These are phyloP conservation scores for Scaptomyza montana DNA, from an alignment of 1,140 invertebrate species.

Conservation along the genomic window DNA sequence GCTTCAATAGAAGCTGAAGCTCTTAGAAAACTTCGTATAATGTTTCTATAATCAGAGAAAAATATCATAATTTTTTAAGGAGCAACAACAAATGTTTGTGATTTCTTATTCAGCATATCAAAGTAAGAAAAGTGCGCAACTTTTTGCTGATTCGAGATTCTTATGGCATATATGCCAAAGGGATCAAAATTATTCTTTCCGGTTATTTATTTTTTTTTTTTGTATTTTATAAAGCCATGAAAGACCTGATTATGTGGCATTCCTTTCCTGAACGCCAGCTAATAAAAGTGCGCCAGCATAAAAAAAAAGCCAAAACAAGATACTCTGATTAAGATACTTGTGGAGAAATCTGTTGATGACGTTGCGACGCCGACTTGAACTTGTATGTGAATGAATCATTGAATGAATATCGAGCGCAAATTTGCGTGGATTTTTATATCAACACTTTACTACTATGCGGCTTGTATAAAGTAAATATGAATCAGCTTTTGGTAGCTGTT, in stretches of 20 bases:
- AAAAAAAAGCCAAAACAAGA: not conserved
- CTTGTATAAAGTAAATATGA: constrained; percentile 9
- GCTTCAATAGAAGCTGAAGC: too few relatives aligned
- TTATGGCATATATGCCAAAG: too few relatives aligned
- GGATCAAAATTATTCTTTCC: too few relatives aligned
- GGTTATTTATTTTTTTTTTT: not conserved
- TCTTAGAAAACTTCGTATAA: too few relatives aligned
- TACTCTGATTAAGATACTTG: constrained; percentile 38
- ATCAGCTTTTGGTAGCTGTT: constrained; percentile 47
- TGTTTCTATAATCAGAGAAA: too few relatives aligned
- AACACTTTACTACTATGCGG: not conserved
- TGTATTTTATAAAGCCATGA: not conserved
- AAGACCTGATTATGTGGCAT: constrained; percentile 12
- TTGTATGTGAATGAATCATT: constrained; percentile 45
- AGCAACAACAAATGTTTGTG: too few relatives aligned
- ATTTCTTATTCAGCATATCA: too few relatives aligned
- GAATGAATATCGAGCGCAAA: constrained; percentile 8
- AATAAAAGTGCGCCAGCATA: constrained; percentile 8
- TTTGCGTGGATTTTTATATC: constrained; percentile 62
- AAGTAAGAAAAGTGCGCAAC: too few relatives aligned
- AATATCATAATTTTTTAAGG: too few relatives aligned
- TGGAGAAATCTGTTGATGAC: constrained; percentile 45
- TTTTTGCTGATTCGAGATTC: too few relatives aligned
- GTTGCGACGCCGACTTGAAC: constrained; percentile 7
- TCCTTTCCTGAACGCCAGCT: not conserved